These are phyloP conservation scores for Pituophis catenifer DNA, from an alignment of 2,113 vertebrate species.

Conservation along the genomic window DNA sequence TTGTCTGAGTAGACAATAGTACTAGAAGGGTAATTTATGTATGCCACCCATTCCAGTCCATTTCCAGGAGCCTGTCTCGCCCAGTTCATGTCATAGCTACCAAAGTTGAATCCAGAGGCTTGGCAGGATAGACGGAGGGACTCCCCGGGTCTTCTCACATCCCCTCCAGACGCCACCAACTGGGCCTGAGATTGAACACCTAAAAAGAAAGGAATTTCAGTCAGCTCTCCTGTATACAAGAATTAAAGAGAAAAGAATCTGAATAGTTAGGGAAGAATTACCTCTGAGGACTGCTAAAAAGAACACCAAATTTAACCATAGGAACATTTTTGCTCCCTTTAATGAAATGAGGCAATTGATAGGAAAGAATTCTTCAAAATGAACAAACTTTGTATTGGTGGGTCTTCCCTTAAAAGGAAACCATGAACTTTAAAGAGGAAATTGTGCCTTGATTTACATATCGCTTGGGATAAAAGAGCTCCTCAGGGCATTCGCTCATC, in stretches of 20 bases:
- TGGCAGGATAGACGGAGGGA: too few relatives aligned
- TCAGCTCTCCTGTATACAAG: not conserved
- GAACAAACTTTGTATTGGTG: not conserved
- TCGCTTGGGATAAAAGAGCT: not conserved
- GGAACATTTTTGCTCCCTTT: not conserved
- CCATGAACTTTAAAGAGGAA: not conserved
- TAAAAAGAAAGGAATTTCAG: not conserved
- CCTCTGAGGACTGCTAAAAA: not conserved
- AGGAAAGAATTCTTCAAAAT: not conserved
- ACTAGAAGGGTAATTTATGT: too few relatives aligned
- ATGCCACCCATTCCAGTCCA: too few relatives aligned
- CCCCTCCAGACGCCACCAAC: not conserved
- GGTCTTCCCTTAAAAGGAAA: not conserved
- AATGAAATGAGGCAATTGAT: not conserved
- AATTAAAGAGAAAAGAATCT: not conserved
- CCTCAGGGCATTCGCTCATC: too few relatives aligned
- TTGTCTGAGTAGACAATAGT: too few relatives aligned
- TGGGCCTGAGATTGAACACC: not conserved
- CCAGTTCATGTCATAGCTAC: accelerated
- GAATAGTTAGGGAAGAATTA: not conserved
- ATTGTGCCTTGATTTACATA: not conserved
- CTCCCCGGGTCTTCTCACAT: not conserved
- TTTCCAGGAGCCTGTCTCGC: not conserved
- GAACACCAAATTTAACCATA: not conserved
- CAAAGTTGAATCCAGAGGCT: not conserved